Conservation (phyloP, 2,888 invertebrate species). For the Anorthoa munda region DNA sequence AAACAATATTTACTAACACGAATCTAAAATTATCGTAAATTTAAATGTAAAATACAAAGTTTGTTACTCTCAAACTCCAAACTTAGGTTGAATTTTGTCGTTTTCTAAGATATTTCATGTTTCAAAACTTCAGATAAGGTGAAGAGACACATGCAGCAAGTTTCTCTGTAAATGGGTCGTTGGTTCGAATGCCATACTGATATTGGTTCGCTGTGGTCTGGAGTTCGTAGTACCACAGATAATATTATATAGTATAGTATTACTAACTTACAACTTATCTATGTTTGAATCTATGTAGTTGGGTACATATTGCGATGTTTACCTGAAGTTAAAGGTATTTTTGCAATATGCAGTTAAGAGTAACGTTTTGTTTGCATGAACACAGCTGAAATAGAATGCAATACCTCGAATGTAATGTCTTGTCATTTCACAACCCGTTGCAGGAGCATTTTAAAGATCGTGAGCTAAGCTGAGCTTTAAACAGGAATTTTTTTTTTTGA, state of each 20-base stretch:
- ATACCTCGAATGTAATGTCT: too few species aligned
- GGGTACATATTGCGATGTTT: background rate
- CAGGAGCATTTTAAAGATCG: too few species aligned
- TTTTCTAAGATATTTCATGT: constrained; percentile 22
- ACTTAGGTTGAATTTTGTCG: constrained; percentile 24
- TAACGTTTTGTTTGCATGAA: background rate
- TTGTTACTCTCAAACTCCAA: constrained; percentile 14
- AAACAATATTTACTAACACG: constrained; percentile 44
- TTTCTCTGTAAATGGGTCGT: constrained; percentile 37
- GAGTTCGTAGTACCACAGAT: constrained; percentile 3
- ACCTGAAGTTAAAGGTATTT: background rate
- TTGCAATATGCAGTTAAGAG: background rate
- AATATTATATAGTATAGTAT: too few species aligned
- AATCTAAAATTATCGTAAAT: constrained; percentile 42
- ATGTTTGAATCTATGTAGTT: too few species aligned
- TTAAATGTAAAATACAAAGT: constrained; percentile 53
- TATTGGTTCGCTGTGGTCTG: constrained; percentile 34
- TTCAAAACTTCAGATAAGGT: constrained; percentile 37
- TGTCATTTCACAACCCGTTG: too few species aligned
- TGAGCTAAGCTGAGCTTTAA: too few species aligned
- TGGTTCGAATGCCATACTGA: constrained; percentile 22
- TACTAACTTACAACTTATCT: too few species aligned
- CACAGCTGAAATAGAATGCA: background rate
- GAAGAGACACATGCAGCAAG: constrained; percentile 30
- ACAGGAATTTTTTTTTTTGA: too few species aligned